These are phyloP conservation scores for Nebria salina DNA, from an alignment of 2,888 invertebrate species.

Conservation along the genomic window DNA sequence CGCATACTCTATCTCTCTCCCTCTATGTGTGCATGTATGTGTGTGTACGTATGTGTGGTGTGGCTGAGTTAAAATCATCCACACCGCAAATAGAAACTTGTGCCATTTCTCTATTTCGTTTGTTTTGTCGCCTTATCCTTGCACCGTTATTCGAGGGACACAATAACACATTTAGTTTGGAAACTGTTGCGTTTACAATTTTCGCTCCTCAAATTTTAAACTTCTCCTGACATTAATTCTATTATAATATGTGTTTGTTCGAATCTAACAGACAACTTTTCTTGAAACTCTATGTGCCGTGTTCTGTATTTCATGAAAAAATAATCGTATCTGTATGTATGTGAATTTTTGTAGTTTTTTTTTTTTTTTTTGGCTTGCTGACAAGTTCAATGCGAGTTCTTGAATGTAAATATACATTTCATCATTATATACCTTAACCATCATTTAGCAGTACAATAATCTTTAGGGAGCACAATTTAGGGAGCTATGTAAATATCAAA, in stretches of 20 bases:
- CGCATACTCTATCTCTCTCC: neutral
- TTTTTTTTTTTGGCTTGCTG: no score
- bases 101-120: neutral
- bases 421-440: no score
- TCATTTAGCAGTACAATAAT: no score
- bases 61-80: neutral
- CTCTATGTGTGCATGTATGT: neutral
- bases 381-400: no score
- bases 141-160: neutral
- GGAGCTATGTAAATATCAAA: conserved; percentile 34
- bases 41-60: neutral
- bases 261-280: neutral
- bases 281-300: neutral
- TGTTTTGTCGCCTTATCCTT: neutral
- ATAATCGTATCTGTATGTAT: no score
- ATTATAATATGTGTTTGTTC: neutral
- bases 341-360: no score
- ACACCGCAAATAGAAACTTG: conserved; percentile 20
- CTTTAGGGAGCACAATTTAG: no score
- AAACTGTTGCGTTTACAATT: neutral
- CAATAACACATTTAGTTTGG: neutral
- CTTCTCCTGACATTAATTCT: neutral
- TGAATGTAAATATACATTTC: no score
- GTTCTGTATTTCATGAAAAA: no score
- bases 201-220: neutral